phyloP scores from a whole-genome alignment of 1,140 invertebrate species.

The Drosophila tristis region DNA sequence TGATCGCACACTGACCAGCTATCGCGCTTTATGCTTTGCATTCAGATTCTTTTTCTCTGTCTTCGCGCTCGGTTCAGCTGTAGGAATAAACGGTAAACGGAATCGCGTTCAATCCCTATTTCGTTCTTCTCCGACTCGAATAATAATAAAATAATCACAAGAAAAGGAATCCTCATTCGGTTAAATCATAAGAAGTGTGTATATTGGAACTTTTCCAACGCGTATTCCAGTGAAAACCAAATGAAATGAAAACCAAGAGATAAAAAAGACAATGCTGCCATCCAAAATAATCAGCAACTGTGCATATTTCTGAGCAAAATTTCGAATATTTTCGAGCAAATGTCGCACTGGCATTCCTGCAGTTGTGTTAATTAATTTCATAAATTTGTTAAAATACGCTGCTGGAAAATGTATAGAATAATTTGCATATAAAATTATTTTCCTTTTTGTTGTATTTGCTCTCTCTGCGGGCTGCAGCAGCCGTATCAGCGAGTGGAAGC shows the following conservation, averaged over 20 bases:
- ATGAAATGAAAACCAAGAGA: slow-evolving; percentile 33
- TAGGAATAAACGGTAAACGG: slow-evolving; percentile 60
- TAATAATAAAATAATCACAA: slow-evolving; percentile 50
- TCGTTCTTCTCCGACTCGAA: slow-evolving; percentile 72
- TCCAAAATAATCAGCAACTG: slow-evolving; percentile 65
- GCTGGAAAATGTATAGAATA: slow-evolving; percentile 44
- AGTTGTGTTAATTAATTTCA: slow-evolving; percentile 21
- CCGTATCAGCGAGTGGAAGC: slow-evolving; percentile 29
- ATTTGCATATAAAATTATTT: slow-evolving; percentile 76
- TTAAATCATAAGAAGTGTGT: slow-evolving; percentile 49
- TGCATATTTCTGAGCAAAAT: slow-evolving; percentile 71
- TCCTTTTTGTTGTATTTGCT: slow-evolving; percentile 65
- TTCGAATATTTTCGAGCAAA: slow-evolving; percentile 32
- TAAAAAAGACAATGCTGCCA: slow-evolving; percentile 35
- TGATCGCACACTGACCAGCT: slow-evolving; percentile 48
- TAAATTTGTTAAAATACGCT: slow-evolving; percentile 27
- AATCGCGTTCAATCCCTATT: slow-evolving; percentile 66
- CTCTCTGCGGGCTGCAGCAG: slow-evolving; percentile 54
- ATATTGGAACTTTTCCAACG: slow-evolving; percentile 36
- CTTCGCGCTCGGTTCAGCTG: slow-evolving; percentile 72
- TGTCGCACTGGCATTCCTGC: slow-evolving; percentile 15
- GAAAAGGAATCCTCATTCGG: slow-evolving; percentile 60
- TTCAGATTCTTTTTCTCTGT: slow-evolving; percentile 79
- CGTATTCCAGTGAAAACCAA: slow-evolving; percentile 44
- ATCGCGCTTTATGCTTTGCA: slow-evolving; percentile 61